Evolutionary conservation across 2,797 vertebrate genomes (phyloP), one percentile per base, ranked within the genome.

Genomic region (Sebastolobus alascanus): DNA sequence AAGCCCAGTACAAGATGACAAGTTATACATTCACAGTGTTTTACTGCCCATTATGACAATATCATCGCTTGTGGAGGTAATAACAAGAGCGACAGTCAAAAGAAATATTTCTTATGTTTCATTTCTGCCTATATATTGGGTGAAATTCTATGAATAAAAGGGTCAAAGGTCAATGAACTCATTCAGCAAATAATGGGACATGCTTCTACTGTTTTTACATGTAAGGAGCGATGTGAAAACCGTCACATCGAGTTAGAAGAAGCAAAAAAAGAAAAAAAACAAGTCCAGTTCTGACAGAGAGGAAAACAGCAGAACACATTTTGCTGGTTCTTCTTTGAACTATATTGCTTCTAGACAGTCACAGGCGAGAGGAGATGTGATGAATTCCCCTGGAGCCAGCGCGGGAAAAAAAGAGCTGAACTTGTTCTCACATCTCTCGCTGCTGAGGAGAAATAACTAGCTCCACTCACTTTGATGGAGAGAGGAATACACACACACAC

Each of bases 371-470:
- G 70, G 79, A 91, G 90, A 90, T 88, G 84, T 82, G 90, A 83
- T 88, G 90, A 92, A 92, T 91, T 87, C 89, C 94, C 92, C 84
- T 29, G 86, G 85, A 92, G 91, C 88, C 85, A 83, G 79, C 29
- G 33, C 68, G 59, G 84, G 85, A 90, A 83, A 84, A 84, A 84
- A 84, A 82, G 82, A 91, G 85, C 88, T 85, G 82, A 93, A 92
- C 92, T 92, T 89, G 82, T 89, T 84, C 88, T 91, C 87, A 89
- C 87, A 89, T 94, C 92, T 90, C 80, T 82, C 84, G 88, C 89
- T 81, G 85, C 87, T 80, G 80, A 85, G 83, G 79, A 91, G 88
- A 92, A 92, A 92, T 94, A 94, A 94, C 91, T 93, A 93, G 92
- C 92, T 89, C 29, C 69, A 46, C 86, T 92, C 86, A 85, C 93